Percentiles rank a stretch among this genome's conserved stretches.
phyloP scores from a whole-genome alignment of 1,140 invertebrate genomes.

The Zaprionus africanus region DNA sequence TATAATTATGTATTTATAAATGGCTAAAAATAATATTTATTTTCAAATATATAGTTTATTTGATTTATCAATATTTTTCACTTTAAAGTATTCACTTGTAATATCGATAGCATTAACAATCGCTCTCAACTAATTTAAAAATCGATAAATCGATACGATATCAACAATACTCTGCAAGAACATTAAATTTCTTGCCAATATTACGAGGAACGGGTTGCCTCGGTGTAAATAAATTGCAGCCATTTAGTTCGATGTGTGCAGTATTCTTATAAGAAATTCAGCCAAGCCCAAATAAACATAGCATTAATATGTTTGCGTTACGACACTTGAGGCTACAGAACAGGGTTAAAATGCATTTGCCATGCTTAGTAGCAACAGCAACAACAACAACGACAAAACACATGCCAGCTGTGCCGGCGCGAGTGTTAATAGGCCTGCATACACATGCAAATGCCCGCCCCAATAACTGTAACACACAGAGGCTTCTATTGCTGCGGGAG shows the following conservation, averaged over 20 bases:
- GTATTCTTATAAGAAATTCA: slow-evolving; percentile 12
- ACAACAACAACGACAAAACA: slow-evolving; percentile 48
- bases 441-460: slow-evolving; percentile 18
- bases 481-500: slow-evolving; percentile 19
- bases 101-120: neutral
- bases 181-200: slow-evolving; percentile 34
- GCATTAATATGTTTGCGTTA: slow-evolving; percentile 59
- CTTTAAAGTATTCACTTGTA: neutral
- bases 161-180: neutral
- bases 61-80: neutral
- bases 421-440: slow-evolving; percentile 55
- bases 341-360: slow-evolving; percentile 35
- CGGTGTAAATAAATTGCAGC: slow-evolving; percentile 3
- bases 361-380: slow-evolving; percentile 23
- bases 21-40: too few species aligned
- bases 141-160: slow-evolving; percentile 28
- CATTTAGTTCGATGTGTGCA: slow-evolving; percentile 26
- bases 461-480: neutral
- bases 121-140: neutral
- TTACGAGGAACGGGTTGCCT: neutral
- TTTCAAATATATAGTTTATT: neutral
- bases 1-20: too few species aligned
- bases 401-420: slow-evolving; percentile 68
- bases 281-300: neutral
- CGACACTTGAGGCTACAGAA: slow-evolving; percentile 58